Conservation (phyloP, 2,797 vertebrate genomes). For the Sparus aurata region DNA sequence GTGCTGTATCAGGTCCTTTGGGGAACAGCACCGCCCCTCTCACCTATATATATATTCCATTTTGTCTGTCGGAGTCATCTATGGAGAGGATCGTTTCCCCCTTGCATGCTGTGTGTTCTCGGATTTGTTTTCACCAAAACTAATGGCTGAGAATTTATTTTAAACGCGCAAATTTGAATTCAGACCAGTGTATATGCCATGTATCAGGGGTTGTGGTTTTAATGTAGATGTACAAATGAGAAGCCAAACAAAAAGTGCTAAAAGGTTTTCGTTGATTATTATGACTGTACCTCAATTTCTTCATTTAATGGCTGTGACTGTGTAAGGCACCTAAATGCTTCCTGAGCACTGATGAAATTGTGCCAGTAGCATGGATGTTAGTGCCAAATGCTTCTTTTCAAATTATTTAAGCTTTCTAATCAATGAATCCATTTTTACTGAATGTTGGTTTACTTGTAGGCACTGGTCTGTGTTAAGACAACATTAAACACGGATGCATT, state of each 20-base stretch:
- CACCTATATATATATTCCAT: constrained; percentile 55
- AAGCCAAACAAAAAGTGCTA: background rate
- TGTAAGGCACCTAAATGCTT: background rate
- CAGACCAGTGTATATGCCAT: background rate
- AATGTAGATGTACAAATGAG: constrained; percentile 6
- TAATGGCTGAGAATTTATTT: constrained; percentile 1
- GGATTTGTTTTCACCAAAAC: constrained; percentile 12
- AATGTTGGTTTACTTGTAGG: background rate
- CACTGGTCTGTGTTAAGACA: background rate
- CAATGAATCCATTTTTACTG: background rate
- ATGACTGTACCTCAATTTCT: background rate
- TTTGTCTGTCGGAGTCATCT: constrained; percentile 33
- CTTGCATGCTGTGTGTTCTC: background rate
- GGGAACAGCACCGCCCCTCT: constrained; percentile 30
- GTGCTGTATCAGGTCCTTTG: background rate
- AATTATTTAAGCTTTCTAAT: background rate
- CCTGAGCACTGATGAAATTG: background rate
- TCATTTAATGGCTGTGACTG: background rate
- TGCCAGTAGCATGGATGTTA: background rate
- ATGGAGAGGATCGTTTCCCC: constrained; percentile 1
- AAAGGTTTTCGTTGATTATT: background rate
- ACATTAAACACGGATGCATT: background rate
- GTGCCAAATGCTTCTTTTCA: constrained; percentile 1
- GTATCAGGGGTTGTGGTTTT: background rate
- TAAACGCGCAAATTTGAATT: constrained; percentile 12